These are phyloP conservation scores for Indicator indicator DNA, from an alignment of 2,113 vertebrate genomes.

Conservation along the genomic window DNA sequence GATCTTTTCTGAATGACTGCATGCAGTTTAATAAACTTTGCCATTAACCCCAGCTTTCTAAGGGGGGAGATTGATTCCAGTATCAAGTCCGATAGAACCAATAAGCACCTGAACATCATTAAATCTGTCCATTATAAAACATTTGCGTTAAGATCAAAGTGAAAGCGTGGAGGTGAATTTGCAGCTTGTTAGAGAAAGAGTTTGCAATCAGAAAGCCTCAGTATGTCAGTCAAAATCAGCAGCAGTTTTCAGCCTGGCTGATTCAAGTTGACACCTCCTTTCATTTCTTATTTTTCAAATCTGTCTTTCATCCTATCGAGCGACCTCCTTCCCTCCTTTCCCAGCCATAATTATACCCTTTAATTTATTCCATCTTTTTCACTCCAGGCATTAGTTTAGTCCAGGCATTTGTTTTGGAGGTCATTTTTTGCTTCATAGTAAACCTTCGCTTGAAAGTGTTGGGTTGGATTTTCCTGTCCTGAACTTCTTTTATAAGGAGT, in stretches of 20 bases:
- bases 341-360: constrained; percentile 18
- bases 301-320: neutral
- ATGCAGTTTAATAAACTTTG: constrained; percentile 80
- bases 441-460: neutral
- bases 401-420: neutral
- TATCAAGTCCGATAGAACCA: constrained; percentile 73
- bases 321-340: neutral
- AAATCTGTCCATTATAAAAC: constrained; percentile 65
- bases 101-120: constrained; percentile 64
- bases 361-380: constrained; percentile 51
- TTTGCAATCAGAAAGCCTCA: constrained; percentile 12
- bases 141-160: constrained; percentile 54
- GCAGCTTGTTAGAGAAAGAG: constrained; percentile 27
- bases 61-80: constrained; percentile 70
- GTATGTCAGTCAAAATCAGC: constrained; percentile 45
- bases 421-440: neutral
- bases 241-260: constrained; percentile 36
- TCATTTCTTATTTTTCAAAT: constrained; percentile 61
- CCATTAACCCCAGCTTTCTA: constrained; percentile 72
- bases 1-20: constrained; percentile 81
- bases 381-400: constrained; percentile 41
- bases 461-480: constrained; percentile 42
- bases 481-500: neutral
- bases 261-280: constrained; percentile 47
- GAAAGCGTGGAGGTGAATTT: constrained; percentile 17